Percentiles rank a stretch among this genome's conserved stretches.
Conservation (phyloP, 2,113 vertebrate species). For the Myotis lucifugus region DNA sequence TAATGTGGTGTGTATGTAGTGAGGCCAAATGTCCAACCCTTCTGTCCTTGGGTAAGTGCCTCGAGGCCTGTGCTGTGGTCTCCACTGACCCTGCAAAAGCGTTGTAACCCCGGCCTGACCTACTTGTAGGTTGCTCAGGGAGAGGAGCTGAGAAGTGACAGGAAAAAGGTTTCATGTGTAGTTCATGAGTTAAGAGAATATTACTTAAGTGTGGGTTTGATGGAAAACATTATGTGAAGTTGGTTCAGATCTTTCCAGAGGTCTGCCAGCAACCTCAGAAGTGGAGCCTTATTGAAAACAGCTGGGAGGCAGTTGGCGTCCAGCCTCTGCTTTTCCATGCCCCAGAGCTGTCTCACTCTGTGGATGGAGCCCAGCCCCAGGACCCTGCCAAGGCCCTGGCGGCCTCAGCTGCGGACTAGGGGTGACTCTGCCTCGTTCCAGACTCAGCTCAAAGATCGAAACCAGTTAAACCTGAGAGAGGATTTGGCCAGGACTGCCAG, state of each 20-base stretch:
- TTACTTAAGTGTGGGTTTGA: constrained; percentile 80
- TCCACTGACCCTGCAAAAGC: not conserved
- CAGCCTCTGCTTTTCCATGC: constrained; percentile 61
- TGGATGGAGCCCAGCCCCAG: constrained; percentile 24
- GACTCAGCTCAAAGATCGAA: constrained; percentile 31
- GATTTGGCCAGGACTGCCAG: not conserved
- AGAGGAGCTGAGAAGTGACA: constrained; percentile 71
- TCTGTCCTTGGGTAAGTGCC: not conserved
- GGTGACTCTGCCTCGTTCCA: constrained; percentile 23
- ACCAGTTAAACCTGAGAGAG: constrained; percentile 34
- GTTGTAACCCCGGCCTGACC: constrained; percentile 51
- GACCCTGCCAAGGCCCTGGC: constrained; percentile 52
- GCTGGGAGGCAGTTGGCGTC: constrained; percentile 69
- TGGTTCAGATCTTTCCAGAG: constrained; percentile 76
- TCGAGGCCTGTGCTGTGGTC: not conserved
- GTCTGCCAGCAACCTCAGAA: constrained; percentile 80
- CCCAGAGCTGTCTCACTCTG: constrained; percentile 54
- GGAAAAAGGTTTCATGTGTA: constrained; percentile 68
- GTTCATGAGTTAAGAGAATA: constrained; percentile 79
- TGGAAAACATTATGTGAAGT: constrained; percentile 82
- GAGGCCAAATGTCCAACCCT: not conserved
- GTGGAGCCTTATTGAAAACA: constrained; percentile 80
- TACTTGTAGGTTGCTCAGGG: constrained; percentile 38
- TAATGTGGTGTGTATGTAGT: not conserved
- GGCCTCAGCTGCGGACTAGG: not conserved